These are phyloP conservation scores for Fratercula arctica DNA, from an alignment of 2,797 vertebrate genomes.

Conservation along the genomic window DNA sequence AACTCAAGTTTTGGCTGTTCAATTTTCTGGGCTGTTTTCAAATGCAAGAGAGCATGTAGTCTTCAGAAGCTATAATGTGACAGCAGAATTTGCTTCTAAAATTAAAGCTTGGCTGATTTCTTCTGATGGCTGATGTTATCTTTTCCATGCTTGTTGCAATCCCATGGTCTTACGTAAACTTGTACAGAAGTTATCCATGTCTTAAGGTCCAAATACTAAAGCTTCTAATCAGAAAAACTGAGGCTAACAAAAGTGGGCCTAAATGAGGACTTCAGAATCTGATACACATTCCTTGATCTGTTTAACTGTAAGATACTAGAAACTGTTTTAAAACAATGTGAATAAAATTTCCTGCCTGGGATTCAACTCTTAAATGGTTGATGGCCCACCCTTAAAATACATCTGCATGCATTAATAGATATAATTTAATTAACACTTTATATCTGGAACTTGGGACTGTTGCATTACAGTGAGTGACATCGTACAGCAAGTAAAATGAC, in stretches of 20 bases:
- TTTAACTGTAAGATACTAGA: neutral
- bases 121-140: neutral
- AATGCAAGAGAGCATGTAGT: neutral
- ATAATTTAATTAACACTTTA: neutral
- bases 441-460: neutral
- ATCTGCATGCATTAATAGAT: neutral
- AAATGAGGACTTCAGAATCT: neutral
- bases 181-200: neutral
- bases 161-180: neutral
- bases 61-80: conserved; percentile 44
- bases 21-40: conserved; percentile 35
- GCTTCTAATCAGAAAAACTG: neutral
- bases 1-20: neutral
- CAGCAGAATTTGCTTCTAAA: conserved; percentile 59
- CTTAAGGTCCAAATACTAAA: neutral
- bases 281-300: neutral
- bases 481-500: neutral
- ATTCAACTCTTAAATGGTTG: neutral
- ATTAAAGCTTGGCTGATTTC: conserved; percentile 52
- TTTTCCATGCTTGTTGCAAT: neutral
- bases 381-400: neutral
- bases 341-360: neutral
- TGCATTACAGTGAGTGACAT: neutral
- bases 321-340: neutral
- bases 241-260: neutral